Conservation (phyloP, 2,113 vertebrate genomes). For the Oncorhynchus gorbuscha region DNA sequence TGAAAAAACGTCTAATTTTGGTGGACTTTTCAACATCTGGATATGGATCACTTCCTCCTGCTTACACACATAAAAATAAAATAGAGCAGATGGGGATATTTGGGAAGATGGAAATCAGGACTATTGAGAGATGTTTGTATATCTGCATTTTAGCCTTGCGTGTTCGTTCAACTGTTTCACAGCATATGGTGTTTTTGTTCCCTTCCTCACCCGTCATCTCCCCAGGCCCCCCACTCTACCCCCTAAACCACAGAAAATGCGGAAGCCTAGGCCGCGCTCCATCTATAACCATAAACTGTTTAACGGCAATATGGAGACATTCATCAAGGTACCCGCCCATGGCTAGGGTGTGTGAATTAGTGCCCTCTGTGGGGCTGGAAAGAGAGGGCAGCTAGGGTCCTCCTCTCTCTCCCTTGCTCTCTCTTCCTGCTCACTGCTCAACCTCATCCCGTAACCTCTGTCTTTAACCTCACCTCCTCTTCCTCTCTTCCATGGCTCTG, state of each 20-base stretch:
- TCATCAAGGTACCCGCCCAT: conserved; percentile 93
- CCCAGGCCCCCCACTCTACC: conserved; percentile 96
- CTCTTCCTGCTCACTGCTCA: conserved; percentile 43
- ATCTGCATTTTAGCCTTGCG: not conserved
- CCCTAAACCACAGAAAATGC: conserved; percentile 99
- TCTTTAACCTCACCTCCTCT: conserved; percentile 51
- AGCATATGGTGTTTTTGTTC: conserved; percentile 71
- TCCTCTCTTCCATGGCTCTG: conserved; percentile 20
- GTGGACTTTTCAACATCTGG: conserved; percentile 23
- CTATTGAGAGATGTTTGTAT: not conserved
- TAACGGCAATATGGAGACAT: conserved; percentile 99
- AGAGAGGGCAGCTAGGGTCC: conserved; percentile 73
- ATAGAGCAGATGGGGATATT: not conserved
- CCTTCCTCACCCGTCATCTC: conserved; percentile 68
- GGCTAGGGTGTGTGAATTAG: conserved; percentile 74
- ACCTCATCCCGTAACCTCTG: conserved; percentile 50
- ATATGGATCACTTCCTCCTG: conserved; percentile 1
- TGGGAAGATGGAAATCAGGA: not conserved
- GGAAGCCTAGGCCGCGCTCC: conserved; percentile 98
- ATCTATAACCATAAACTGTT: conserved; percentile 98
- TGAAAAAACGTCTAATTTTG: not conserved
- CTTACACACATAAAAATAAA: not conserved
- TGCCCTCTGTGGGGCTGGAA: conserved; percentile 68
- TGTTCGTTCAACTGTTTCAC: conserved; percentile 34
- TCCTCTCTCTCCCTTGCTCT: conserved; percentile 39